Percentiles rank a stretch among this genome's conserved stretches.
phyloP scores from a whole-genome alignment of 2,113 vertebrate genomes.

The Nanorana parkeri region DNA sequence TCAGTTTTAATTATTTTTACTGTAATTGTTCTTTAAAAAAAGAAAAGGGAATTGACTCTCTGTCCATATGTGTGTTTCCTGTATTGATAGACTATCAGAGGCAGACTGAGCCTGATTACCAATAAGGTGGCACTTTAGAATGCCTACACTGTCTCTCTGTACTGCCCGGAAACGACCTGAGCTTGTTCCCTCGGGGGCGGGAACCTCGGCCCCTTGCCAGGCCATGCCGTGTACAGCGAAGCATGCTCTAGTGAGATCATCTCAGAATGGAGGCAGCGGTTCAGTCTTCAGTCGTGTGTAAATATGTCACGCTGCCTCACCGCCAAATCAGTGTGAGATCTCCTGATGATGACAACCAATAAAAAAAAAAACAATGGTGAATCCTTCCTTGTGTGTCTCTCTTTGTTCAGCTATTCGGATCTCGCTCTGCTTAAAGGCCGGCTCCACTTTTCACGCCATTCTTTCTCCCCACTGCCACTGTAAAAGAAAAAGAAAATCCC shows the following conservation, averaged over 20 bases:
- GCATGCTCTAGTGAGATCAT: too few species aligned
- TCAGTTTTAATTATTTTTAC: constrained; percentile 28
- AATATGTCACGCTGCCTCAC: not conserved
- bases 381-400: not conserved
- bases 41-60: constrained; percentile 29
- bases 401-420: too few species aligned
- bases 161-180: not conserved
- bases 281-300: constrained; percentile 2
- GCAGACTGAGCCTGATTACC: not conserved
- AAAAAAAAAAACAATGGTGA: not conserved
- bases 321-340: not conserved
- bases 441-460: not conserved
- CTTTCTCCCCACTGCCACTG: too few species aligned
- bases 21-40: not conserved
- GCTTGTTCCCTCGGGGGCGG: too few species aligned
- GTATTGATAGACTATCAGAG: not conserved
- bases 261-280: not conserved
- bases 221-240: too few species aligned
- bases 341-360: constrained; percentile 8
- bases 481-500: too few species aligned
- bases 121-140: too few species aligned
- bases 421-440: too few species aligned
- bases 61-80: not conserved
- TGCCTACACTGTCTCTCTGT: not conserved
- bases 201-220: too few species aligned